Conservation (phyloP, 2,113 vertebrate genomes). For the Carassius auratus region DNA sequence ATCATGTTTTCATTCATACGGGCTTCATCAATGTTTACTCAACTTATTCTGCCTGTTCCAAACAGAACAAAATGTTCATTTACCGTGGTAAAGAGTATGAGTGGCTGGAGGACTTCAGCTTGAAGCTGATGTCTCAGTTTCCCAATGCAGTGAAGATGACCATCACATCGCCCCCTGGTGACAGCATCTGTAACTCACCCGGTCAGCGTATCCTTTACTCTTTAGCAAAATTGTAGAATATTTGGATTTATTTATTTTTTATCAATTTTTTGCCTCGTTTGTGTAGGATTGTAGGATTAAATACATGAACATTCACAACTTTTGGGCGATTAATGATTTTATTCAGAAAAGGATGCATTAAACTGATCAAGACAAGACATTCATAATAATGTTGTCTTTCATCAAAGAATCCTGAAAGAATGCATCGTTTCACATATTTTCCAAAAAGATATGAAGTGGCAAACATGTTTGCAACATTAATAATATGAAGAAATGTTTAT, state of each 20-base stretch:
- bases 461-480: background rate
- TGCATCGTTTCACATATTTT: background rate
- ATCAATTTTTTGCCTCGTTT: too few species aligned
- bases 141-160: conserved; percentile 88
- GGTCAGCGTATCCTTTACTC: conserved; percentile 89
- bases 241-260: background rate
- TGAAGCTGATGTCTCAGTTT: conserved; percentile 90
- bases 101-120: conserved; percentile 91
- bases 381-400: background rate
- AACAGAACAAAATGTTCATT: conserved; percentile 94
- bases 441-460: background rate
- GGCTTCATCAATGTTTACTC: background rate
- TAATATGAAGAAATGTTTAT: background rate
- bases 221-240: background rate
- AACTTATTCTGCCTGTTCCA: background rate
- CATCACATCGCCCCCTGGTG: conserved; percentile 87
- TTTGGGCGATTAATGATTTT: background rate
- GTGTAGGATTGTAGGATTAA: background rate
- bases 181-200: conserved; percentile 82
- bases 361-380: background rate
- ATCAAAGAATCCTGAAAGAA: background rate
- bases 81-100: conserved; percentile 95
- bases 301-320: background rate
- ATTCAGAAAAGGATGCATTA: background rate
- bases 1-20: background rate